Conservation (phyloP, 2,797 vertebrate genomes). For the Anabas testudineus region DNA sequence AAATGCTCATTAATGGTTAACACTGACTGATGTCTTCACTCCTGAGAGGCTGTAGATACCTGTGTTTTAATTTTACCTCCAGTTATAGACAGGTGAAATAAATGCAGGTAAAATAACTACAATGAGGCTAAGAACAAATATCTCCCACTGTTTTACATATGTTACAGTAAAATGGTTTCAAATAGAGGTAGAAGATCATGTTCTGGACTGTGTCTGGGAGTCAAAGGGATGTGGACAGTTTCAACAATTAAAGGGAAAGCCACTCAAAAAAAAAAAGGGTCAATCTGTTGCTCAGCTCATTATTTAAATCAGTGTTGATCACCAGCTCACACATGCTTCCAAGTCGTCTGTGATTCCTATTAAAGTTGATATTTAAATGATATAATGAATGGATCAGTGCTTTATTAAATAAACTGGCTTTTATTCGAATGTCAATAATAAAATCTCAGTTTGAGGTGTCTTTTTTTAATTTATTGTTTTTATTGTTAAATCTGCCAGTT, state of each 20-base stretch:
- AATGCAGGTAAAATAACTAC: too few relatives aligned
- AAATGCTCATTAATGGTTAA: constrained; percentile 1
- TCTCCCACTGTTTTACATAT: constrained; percentile 14
- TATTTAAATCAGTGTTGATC: constrained; percentile 13
- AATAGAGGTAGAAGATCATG: background rate
- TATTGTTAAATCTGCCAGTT: too few relatives aligned
- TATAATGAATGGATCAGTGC: constrained; percentile 32
- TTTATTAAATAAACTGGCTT: constrained; percentile 52
- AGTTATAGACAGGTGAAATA: constrained; percentile 26
- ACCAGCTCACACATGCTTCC: background rate
- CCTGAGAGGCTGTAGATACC: background rate
- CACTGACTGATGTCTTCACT: background rate
- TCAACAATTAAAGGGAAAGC: constrained; percentile 53
- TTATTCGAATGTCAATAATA: constrained; percentile 54
- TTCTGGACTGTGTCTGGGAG: background rate
- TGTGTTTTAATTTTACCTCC: constrained; percentile 22
- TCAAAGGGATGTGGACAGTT: constrained; percentile 42
- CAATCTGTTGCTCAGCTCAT: background rate
- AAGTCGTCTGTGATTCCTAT: constrained; percentile 6
- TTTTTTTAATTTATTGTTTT: background rate
- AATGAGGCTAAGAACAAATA: too few relatives aligned
- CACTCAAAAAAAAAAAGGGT: background rate
- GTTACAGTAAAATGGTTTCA: background rate
- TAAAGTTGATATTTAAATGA: constrained; percentile 34
- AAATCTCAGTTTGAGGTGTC: constrained; percentile 34